A percentile compares a stretch with the other conserved stretches of the same genome.
phyloP scores from a whole-genome alignment of 2,113 vertebrate genomes.

The Catharus minimus region DNA sequence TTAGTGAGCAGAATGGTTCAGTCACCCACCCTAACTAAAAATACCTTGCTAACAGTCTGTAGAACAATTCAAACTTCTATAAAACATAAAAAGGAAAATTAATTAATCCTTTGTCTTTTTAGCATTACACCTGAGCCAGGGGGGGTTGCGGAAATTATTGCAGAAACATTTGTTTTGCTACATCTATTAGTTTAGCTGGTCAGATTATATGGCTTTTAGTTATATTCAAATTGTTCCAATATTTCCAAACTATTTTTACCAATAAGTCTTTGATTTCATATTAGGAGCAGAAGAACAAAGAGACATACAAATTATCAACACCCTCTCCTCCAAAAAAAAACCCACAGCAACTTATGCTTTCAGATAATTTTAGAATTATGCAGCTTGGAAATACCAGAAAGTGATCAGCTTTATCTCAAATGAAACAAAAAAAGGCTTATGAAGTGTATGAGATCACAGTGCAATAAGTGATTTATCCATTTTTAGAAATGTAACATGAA shows the following conservation, averaged over 20 bases:
- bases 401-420: not conserved
- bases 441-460: not conserved
- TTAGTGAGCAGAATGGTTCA: not conserved
- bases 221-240: not conserved
- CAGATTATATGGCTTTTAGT: not conserved
- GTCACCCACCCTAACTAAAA: not conserved
- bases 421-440: not conserved
- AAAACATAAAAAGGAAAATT: not conserved
- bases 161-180: not conserved
- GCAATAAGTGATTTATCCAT: not conserved
- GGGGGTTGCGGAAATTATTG: not conserved
- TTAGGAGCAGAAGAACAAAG: not conserved
- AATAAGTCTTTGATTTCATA: not conserved
- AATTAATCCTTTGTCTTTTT: not conserved
- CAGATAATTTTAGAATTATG: not conserved
- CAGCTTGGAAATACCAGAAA: not conserved
- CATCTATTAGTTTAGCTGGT: not conserved
- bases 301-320: not conserved
- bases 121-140: not conserved
- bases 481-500: conserved; percentile 22
- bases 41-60: not conserved
- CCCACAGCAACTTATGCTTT: not conserved
- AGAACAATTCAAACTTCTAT: not conserved
- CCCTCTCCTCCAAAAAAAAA: not conserved
- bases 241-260: not conserved